Evolutionary conservation across 2,113 vertebrate genomes (phyloP), one percentile per base, ranked within the genome.

Genomic region (Scomber japonicus): DNA sequence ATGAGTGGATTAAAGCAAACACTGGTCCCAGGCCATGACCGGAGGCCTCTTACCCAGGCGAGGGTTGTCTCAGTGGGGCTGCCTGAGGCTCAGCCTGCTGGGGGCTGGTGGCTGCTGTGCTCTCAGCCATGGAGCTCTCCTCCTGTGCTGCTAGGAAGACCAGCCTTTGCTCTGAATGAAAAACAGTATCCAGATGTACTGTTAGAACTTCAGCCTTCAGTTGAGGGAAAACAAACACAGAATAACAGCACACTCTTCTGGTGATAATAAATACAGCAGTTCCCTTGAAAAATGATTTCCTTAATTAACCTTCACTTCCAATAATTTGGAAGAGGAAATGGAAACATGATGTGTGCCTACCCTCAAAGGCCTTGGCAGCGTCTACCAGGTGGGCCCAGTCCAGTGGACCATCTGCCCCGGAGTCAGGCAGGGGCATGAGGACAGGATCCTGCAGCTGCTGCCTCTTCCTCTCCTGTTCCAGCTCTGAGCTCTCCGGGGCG

Each of bases 301-400:
- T 19, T n/a, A 30, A 40, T 71, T 61, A 76, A 72, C 13, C 24
- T 65, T 80, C 16, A 57, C 19, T 40, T 70, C 6, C 9, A 56
- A 24, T 57, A 14, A 57, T 65, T 46, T 67, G 2, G n/a, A 40
- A 21, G 19, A 44, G 31, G 27, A 65, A 64, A 49, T 57, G 3
- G 61, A 81, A 78, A 55, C 60, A 14, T 2, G 4, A 45, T 1
- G 2, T 35, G 53, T 46, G 35, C 80, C 88, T 91, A 98, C 97
- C 97, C 92, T 99, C 97, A 82, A 98, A 99, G 64, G 97, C 97
- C 92, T 98, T 98, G 89, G 97, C 97, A 49, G 97, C 97, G 65
- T 98, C 96, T 61, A 98, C 97, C 89, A 98, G 91, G 88, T 98
- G 96, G 85, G 97, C 97, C 97, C 97, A 99, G 79, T 99, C 97